Evolutionary conservation across 2,888 invertebrate genomes (phyloP).

Genomic region (Creontiades dilutus): DNA sequence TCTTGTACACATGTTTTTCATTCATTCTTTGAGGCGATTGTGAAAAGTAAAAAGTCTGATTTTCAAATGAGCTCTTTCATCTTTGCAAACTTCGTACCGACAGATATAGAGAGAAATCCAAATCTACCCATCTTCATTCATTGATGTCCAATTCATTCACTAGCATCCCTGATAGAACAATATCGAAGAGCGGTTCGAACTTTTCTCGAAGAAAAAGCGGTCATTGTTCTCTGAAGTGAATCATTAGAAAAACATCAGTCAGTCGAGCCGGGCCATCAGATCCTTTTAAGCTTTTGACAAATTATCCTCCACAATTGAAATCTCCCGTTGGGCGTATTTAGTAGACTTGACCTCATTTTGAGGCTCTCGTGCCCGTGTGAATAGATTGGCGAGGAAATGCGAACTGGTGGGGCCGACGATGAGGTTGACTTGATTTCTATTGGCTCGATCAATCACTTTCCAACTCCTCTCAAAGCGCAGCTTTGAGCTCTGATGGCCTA

Average conservation of each 20-base stretch:
- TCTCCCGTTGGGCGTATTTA: background rate
- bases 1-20: too few relatives aligned
- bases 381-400: background rate
- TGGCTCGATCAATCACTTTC: background rate
- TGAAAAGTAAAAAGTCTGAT: too few relatives aligned
- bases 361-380: background rate
- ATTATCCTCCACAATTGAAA: background rate
- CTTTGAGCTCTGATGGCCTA: too few relatives aligned
- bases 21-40: too few relatives aligned
- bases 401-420: background rate
- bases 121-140: too few relatives aligned
- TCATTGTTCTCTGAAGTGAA: background rate
- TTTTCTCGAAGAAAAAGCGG: too few relatives aligned
- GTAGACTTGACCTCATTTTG: background rate
- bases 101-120: too few relatives aligned
- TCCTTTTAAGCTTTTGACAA: background rate
- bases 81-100: too few relatives aligned
- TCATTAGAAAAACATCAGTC: background rate
- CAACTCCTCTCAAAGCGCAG: background rate
- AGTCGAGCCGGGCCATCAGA: background rate
- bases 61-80: too few relatives aligned
- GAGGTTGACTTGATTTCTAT: background rate
- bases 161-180: too few relatives aligned
- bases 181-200: too few relatives aligned
- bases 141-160: too few relatives aligned